Evolutionary conservation across 2,888 invertebrate genomes (phyloP), one percentile per base, ranked within the genome.

Genomic region (Heliothis peltigera): DNA sequence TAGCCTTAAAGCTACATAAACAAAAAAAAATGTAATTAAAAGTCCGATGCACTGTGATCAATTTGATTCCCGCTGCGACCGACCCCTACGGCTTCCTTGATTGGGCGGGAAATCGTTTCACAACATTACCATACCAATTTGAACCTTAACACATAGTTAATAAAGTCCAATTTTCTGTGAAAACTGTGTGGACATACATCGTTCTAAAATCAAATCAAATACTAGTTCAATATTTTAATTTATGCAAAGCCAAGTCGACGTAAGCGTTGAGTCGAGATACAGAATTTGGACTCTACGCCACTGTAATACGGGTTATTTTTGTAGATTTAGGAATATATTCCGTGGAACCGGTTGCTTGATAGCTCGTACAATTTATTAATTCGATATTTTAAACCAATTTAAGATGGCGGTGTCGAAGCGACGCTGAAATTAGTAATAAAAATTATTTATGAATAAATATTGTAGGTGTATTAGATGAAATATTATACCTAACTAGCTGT

Each of bases 401-500:
- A 84, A 83, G n/a, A 84, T 86, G 86, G 85, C 80, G 62, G 65
- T 46, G n/a, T 21, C 28, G 7, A 39, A 17, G 2, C 17, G 15
- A 15, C n/a, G 32, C 19, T 19, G 25, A 25, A 49, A 32, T 28
- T 32, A 1, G 1, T 57, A 17, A 6, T 43, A 18, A 28, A 15
- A 17, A 15, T 22, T 22, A 42, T 21, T 46, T 44, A 18, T n/a
- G n/a, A n/a, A n/a, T n/a, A n/a, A n/a, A n/a, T n/a, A 12, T 17
- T 25, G 6, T 47, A 2, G 15, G 22, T n/a, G n/a, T n/a, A n/a
- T n/a, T n/a, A n/a, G n/a, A n/a, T n/a, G n/a, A n/a, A n/a, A n/a
- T n/a, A n/a, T n/a, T n/a, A n/a, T n/a, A n/a, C n/a, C n/a, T n/a
- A n/a, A n/a, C n/a, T n/a, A n/a, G n/a, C n/a, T n/a, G n/a, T n/a